Evolutionary conservation across 2,888 invertebrate species (phyloP).

Genomic region (Tortrix viridana): DNA sequence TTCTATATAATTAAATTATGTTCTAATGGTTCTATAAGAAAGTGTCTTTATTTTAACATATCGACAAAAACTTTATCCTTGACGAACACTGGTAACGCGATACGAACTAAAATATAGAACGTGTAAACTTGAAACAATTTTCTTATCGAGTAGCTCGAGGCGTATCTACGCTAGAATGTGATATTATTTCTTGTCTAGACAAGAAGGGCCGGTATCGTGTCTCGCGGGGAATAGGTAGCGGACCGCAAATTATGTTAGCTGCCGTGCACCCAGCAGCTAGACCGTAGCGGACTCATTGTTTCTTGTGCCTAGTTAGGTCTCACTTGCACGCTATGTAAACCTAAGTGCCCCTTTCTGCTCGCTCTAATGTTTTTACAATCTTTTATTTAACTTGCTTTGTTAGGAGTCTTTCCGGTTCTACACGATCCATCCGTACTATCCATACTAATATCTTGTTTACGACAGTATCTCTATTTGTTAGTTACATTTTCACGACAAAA

Average conservation of each 20-base stretch:
- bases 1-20: no score
- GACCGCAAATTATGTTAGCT: constrained; percentile 75
- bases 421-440: not conserved
- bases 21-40: no score
- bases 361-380: no score
- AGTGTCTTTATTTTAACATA: no score
- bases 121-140: constrained; percentile 33
- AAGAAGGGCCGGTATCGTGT: constrained; percentile 62
- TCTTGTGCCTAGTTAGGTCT: constrained; percentile 11
- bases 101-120: constrained; percentile 1
- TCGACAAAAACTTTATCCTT: not conserved
- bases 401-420: not conserved
- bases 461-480: no score
- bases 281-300: constrained; percentile 59
- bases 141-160: constrained; percentile 31
- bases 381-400: no score
- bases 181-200: constrained; percentile 66
- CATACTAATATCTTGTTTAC: no score
- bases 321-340: constrained; percentile 1
- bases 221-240: constrained; percentile 68
- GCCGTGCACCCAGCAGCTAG: constrained; percentile 49
- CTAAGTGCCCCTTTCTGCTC: no score
- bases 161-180: constrained; percentile 37
- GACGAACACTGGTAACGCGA: constrained; percentile 1
- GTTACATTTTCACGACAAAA: no score